Percentiles rank a stretch among this genome's conserved stretches.
These are phyloP conservation scores for Platypus cylindrus DNA, from an alignment of 2,888 invertebrate species.

Conservation along the genomic window DNA sequence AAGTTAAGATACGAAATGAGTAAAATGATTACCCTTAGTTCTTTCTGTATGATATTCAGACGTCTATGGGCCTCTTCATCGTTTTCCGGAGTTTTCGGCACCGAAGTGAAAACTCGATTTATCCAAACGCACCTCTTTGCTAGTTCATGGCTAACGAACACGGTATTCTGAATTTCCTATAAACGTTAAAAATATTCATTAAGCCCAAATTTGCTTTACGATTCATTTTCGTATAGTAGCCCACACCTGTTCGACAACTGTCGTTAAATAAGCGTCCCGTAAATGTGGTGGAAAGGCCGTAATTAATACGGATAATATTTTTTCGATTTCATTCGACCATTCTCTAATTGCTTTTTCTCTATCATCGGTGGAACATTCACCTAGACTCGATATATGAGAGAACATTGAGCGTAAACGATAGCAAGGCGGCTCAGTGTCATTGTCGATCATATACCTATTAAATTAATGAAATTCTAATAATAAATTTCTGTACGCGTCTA, in stretches of 20 bases:
- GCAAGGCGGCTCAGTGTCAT: conserved; percentile 60
- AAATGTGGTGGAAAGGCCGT: conserved; percentile 62
- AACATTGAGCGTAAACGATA: conserved; percentile 55
- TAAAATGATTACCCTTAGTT: conserved; percentile 51
- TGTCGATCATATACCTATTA: conserved; percentile 55
- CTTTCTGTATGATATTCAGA: conserved; percentile 56
- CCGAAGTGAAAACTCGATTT: conserved; percentile 46
- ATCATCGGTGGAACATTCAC: conserved; percentile 36
- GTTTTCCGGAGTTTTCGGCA: conserved; percentile 43
- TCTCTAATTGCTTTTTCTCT: conserved; percentile 38
- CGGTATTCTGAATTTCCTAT: conserved; percentile 69
- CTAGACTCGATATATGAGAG: conserved; percentile 41
- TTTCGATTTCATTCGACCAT: conserved; percentile 45
- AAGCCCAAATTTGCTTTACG: neutral
- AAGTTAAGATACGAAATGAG: too few species aligned
- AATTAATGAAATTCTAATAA: conserved; percentile 1
- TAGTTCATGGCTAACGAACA: conserved; percentile 65
- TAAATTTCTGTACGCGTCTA: neutral
- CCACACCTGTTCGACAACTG: conserved; percentile 62
- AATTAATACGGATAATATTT: conserved; percentile 54
- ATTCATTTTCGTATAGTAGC: neutral
- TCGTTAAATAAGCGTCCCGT: conserved; percentile 67
- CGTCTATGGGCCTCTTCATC: conserved; percentile 56
- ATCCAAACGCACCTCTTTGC: conserved; percentile 72
- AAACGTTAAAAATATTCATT: conserved; percentile 10